phyloP scores from a whole-genome alignment of 1,140 invertebrate genomes.

The Pseudomyrmex flavicornis region DNA sequence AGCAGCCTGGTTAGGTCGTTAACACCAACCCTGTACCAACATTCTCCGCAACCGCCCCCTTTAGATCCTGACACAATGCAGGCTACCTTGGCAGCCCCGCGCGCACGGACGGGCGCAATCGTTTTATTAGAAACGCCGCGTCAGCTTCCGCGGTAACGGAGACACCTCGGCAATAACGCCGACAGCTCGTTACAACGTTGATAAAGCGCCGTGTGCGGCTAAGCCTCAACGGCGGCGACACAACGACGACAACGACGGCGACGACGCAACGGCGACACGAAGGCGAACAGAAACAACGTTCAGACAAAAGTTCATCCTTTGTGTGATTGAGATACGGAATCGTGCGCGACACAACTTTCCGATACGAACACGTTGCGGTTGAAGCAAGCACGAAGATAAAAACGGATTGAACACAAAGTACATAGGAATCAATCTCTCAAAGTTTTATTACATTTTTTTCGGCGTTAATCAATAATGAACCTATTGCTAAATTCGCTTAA shows the following conservation, averaged over 20 bases:
- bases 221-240: conserved; percentile 60
- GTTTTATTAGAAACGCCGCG: conserved; percentile 83
- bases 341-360: conserved; percentile 43
- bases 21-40: conserved; percentile 71
- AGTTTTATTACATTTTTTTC: too few species aligned
- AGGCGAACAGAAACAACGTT: neutral
- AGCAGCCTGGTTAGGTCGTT: conserved; percentile 67
- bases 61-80: conserved; percentile 70
- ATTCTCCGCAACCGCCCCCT: conserved; percentile 53
- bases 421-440: neutral
- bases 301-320: conserved; percentile 38
- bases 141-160: conserved; percentile 82
- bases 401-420: neutral
- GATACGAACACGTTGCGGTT: conserved; percentile 5
- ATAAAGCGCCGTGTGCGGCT: conserved; percentile 77
- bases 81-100: conserved; percentile 63
- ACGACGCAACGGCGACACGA: neutral
- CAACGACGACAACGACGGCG: conserved; percentile 34
- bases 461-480: too few species aligned
- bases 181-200: conserved; percentile 83
- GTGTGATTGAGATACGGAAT: conserved; percentile 34
- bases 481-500: too few species aligned
- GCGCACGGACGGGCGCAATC: conserved; percentile 65
- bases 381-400: conserved; percentile 1
- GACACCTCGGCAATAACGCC: conserved; percentile 81